Base-by-base conservation (phyloP, 2,113 vertebrate genomes). In the Austrofundulus limnaeus region DNA sequence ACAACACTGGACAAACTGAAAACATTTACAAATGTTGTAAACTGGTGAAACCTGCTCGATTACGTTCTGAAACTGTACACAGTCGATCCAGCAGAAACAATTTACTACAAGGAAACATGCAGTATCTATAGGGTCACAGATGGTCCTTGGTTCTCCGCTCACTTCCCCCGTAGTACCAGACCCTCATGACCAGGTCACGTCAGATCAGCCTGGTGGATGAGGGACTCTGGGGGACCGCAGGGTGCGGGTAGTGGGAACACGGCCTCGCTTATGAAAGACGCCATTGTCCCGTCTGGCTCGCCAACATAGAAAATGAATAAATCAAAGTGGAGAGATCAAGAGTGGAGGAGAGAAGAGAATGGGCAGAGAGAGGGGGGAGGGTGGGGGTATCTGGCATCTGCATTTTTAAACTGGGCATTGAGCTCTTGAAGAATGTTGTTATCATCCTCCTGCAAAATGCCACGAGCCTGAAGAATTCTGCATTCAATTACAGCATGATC, bases 241-340 rank as follows among this genome's bases (percentile, higher is more conserved):
- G 75, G 78, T 80, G 65, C 78, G 77, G 82, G 65, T 73, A 78
- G 70, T 80, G 89, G 82, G 85, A 86, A 78, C 70, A 75, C 65
- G 31, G 85, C 60, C 75, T 65, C 46, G 0, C 55, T 77, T 75
- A 86, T 87, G 85, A 90, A 90, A 85, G 88, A 69, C 72, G 3
- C 58, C 80, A 85, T 90, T 90, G 89, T 90, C 72, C 75, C 28
- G 47, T 48, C 63, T 77, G 77, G 74, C 86, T 85, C 74, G 57
- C 77, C 82, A 85, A 79, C 85, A 77, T 86, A 80, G 75, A 82
- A 86, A 86, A 88, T 87, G 85, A 89, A 89, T 88, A 88, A 89
- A 88, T 90, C 86, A 90, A 89, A 83, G 86, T 77, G 81, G 77
- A 83, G 70, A 82, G 82, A 88, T 87, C 86, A 89, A 85, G 80